Percentiles rank a stretch among this genome's conserved stretches.
These are phyloP conservation scores for Sebastolobus altivelis DNA, from an alignment of 2,797 vertebrate genomes.

Conservation along the genomic window DNA sequence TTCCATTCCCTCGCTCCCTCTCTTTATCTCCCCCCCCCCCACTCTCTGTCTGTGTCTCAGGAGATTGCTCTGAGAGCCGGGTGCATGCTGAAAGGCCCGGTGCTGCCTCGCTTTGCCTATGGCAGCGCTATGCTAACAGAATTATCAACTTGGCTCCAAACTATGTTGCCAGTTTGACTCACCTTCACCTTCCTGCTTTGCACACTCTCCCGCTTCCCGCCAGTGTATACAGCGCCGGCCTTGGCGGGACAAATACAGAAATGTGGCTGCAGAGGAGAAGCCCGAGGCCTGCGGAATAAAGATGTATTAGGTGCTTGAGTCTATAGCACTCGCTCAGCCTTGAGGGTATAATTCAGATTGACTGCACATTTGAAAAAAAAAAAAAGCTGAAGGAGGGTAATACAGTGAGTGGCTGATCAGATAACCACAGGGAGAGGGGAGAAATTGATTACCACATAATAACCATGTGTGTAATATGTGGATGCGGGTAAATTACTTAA, in stretches of 20 bases:
- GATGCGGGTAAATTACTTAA: background rate
- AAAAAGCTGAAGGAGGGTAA: conserved; percentile 17
- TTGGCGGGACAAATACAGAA: conserved; percentile 45
- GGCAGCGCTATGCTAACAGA: conserved; percentile 60
- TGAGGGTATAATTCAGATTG: conserved; percentile 37
- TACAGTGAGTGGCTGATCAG: conserved; percentile 19
- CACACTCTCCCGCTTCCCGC: conserved; percentile 19
- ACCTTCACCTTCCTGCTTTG: conserved; percentile 58
- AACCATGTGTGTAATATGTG: background rate
- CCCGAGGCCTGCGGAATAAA: conserved; percentile 50
- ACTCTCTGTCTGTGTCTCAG: conserved; percentile 51
- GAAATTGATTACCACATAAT: background rate
- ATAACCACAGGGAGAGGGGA: background rate
- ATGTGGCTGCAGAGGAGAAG: conserved; percentile 26
- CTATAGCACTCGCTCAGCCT: conserved; percentile 36
- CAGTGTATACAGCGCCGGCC: conserved; percentile 14
- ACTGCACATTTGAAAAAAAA: conserved; percentile 23
- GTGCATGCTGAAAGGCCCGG: conserved; percentile 52
- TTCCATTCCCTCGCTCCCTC: conserved; percentile 57
- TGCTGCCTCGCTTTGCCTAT: conserved; percentile 26
- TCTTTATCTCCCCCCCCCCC: conserved; percentile 48
- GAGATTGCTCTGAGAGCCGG: conserved; percentile 61
- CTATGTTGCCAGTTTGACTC: conserved; percentile 45
- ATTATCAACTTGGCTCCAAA: conserved; percentile 65
- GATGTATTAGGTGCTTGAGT: conserved; percentile 47